phyloP scores from a whole-genome alignment of 1,140 invertebrate genomes.

The Zaprionus tsacasi region DNA sequence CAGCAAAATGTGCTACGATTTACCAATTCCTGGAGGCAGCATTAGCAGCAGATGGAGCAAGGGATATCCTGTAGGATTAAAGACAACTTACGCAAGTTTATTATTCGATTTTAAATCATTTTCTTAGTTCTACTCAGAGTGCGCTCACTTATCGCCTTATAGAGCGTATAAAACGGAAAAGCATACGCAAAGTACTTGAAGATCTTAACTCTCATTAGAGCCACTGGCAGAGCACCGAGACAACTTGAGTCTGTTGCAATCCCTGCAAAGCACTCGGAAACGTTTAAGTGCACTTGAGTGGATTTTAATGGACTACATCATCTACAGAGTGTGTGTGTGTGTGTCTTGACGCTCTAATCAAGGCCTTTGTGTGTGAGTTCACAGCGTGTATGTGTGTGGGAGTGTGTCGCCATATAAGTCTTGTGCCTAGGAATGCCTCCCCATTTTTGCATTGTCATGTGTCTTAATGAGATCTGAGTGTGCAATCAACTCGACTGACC shows the following conservation, averaged over 20 bases:
- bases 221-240: slow-evolving; percentile 13
- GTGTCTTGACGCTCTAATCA: slow-evolving; percentile 69
- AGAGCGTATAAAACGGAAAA: slow-evolving; percentile 8
- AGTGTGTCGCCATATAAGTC: slow-evolving; percentile 11
- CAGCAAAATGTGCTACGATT: slow-evolving; percentile 46
- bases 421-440: slow-evolving; percentile 24
- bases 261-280: slow-evolving; percentile 70
- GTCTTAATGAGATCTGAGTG: slow-evolving; percentile 46
- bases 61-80: not conserved
- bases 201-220: slow-evolving; percentile 69
- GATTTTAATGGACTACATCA: slow-evolving; percentile 75
- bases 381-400: not conserved
- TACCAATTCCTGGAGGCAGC: slow-evolving; percentile 27
- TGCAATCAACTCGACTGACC: slow-evolving; percentile 43
- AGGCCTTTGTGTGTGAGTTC: slow-evolving; percentile 56
- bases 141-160: not conserved
- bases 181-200: slow-evolving; percentile 51
- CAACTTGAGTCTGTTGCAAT: slow-evolving; percentile 14
- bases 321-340: not conserved
- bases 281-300: slow-evolving; percentile 81
- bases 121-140: not conserved
- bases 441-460: not conserved
- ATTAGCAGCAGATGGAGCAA: not conserved
- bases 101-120: not conserved
- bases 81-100: not conserved